Conservation (phyloP, 2,113 vertebrate genomes). For the Eptesicus fuscus region DNA sequence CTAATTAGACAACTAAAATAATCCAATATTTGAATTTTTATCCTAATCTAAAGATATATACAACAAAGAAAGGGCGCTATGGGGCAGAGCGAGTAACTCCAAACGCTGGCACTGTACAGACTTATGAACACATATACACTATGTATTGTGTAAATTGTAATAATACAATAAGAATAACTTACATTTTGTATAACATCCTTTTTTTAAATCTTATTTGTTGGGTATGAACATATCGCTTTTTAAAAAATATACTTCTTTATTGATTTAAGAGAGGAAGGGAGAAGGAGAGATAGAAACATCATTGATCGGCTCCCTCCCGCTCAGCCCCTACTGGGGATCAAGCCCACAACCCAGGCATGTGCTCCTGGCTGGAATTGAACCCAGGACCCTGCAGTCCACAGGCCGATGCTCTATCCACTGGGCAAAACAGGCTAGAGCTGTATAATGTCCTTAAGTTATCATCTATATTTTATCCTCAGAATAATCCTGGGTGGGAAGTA, state of each 20-base stretch:
- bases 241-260: too few relatives aligned
- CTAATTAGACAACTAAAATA: background rate
- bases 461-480: background rate
- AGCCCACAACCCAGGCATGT: too few relatives aligned
- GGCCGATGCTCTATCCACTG: too few relatives aligned
- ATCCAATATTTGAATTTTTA: constrained; percentile 2
- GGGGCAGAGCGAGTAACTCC: background rate
- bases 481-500: background rate
- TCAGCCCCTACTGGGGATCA: too few relatives aligned
- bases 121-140: background rate
- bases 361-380: too few relatives aligned
- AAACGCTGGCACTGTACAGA: background rate
- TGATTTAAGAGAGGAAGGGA: too few relatives aligned
- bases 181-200: background rate
- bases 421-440: background rate
- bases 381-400: too few relatives aligned
- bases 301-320: too few relatives aligned
- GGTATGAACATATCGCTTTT: too few relatives aligned
- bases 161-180: background rate
- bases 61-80: background rate
- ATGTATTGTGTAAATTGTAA: background rate
- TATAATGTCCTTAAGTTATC: background rate
- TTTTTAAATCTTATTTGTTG: too few relatives aligned
- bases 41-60: background rate
- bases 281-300: too few relatives aligned